These are phyloP conservation scores for Caenorhabditis wallacei DNA, from an alignment of 2,888 invertebrate species.

Conservation along the genomic window DNA sequence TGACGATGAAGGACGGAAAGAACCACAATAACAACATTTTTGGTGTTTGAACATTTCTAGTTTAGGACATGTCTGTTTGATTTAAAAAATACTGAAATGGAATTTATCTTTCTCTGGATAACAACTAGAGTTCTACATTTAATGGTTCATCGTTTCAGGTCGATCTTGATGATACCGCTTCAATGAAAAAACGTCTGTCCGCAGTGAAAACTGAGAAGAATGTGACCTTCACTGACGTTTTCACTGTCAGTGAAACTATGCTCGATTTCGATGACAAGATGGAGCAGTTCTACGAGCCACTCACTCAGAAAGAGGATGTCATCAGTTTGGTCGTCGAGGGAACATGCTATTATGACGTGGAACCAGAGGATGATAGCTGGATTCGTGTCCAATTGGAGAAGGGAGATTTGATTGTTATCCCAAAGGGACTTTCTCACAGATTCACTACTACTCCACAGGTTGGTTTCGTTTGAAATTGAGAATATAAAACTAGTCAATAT, in stretches of 20 bases:
- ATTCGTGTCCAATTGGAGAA: conserved; percentile 78
- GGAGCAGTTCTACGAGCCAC: conserved; percentile 79
- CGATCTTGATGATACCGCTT: conserved; percentile 78
- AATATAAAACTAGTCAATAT: no score
- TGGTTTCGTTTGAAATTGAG: background rate
- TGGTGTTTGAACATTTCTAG: conserved; percentile 15
- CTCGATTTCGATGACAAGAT: conserved; percentile 77
- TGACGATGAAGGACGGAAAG: background rate
- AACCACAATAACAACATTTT: conserved; percentile 34
- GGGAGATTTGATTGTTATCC: conserved; percentile 80
- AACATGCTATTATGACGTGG: conserved; percentile 79
- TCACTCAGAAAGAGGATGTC: conserved; percentile 74
- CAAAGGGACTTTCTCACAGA: conserved; percentile 76
- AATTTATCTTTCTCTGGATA: background rate
- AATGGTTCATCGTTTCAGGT: conserved; percentile 67
- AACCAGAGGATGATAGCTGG: conserved; percentile 79
- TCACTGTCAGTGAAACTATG: conserved; percentile 76
- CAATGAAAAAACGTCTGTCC: conserved; percentile 79
- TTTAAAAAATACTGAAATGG: background rate
- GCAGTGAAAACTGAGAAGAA: conserved; percentile 77
- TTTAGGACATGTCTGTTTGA: background rate
- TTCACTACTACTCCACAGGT: conserved; percentile 81
- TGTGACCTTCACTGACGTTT: conserved; percentile 74
- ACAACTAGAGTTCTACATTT: no score
- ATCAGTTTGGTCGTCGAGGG: conserved; percentile 79